Conservation (phyloP, 2,888 invertebrate genomes). For the Augochlorella aurata region DNA sequence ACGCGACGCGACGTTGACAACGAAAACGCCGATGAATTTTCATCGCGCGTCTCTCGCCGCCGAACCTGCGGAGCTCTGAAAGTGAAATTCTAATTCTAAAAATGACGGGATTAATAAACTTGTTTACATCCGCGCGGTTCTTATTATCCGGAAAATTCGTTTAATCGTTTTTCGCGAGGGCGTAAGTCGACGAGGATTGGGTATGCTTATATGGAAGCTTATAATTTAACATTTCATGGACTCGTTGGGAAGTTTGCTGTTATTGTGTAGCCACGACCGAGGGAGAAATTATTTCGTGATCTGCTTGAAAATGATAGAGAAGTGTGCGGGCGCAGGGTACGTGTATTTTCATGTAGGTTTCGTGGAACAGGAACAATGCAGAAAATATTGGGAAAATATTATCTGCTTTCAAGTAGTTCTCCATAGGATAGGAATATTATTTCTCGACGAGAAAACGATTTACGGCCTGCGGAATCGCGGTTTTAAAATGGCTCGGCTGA, state of each 20-base stretch:
- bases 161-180: too few species aligned
- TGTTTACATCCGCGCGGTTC: too few species aligned
- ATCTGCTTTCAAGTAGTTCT: background rate
- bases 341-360: background rate
- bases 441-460: constrained; percentile 3
- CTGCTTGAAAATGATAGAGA: background rate
- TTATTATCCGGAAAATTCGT: too few species aligned
- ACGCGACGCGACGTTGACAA: background rate
- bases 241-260: background rate
- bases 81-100: background rate
- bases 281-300: background rate
- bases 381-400: background rate
- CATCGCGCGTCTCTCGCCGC: background rate
- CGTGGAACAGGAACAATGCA: background rate
- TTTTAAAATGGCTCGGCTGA: background rate
- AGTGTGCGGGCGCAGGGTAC: too few species aligned
- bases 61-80: background rate
- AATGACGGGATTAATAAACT: too few species aligned
- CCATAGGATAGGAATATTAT: background rate
- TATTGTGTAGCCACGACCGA: background rate
- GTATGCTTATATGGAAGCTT: too few species aligned
- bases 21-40: background rate
- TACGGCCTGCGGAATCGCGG: background rate
- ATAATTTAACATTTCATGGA: too few species aligned
- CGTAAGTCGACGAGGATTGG: too few species aligned